Conservation (phyloP, 2,797 vertebrate species). For the Remorina albescens region DNA sequence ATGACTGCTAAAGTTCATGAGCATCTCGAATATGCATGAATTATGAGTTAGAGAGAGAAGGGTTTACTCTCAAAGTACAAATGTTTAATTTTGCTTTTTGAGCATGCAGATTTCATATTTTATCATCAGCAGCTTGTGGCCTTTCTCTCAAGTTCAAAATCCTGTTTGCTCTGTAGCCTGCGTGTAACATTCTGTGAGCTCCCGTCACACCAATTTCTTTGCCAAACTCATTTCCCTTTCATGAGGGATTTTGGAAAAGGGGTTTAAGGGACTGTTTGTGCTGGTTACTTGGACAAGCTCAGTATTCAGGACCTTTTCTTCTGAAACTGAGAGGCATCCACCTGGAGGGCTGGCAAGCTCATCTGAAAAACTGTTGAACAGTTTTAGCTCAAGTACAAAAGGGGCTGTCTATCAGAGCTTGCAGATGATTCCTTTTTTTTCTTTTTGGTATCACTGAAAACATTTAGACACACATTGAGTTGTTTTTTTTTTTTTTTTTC, state of each 20-base stretch:
- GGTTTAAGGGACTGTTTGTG: constrained; percentile 75
- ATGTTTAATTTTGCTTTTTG: constrained; percentile 17
- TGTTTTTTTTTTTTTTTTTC: no score
- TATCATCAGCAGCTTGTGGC: constrained; percentile 51
- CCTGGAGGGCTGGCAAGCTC: constrained; percentile 67
- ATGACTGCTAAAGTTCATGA: constrained; percentile 22
- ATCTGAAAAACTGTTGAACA: constrained; percentile 59
- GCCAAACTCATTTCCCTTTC: constrained; percentile 81
- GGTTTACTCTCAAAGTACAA: not conserved
- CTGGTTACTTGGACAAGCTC: constrained; percentile 75
- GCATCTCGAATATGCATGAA: not conserved
- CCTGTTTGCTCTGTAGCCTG: constrained; percentile 76
- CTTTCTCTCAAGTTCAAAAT: constrained; percentile 66
- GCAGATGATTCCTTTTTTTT: constrained; percentile 55
- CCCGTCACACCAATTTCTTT: constrained; percentile 75
- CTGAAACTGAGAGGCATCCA: constrained; percentile 70
- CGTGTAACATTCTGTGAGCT: constrained; percentile 78
- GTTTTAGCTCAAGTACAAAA: constrained; percentile 49
- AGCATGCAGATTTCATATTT: constrained; percentile 46
- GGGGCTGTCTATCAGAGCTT: constrained; percentile 48
- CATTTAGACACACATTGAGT: constrained; percentile 35
- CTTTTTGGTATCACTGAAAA: constrained; percentile 27
- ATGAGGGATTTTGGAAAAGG: constrained; percentile 74
- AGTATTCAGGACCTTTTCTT: constrained; percentile 71
- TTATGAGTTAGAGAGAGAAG: not conserved